Base-by-base conservation (phyloP, 2,797 vertebrate genomes). In the Phoxinus dragarum region DNA sequence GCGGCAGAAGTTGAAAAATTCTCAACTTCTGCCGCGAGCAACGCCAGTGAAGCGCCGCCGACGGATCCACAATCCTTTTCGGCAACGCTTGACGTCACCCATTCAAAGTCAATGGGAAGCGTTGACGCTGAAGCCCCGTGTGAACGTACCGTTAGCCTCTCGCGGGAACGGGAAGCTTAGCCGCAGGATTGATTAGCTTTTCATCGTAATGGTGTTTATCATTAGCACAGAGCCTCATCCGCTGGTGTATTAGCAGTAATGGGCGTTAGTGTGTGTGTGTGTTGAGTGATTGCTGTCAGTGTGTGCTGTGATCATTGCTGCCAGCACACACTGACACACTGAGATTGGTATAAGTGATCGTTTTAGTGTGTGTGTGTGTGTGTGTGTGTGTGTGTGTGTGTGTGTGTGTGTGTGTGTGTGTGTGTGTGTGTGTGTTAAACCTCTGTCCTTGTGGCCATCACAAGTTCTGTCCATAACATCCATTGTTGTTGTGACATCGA, bases 151-250 rank as follows among this genome's bases (percentile, higher is more conserved):
- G n/a, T n/a, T 94, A 93, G 93, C 92, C 91, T 87, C 85, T 90
- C 91, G 8, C 9, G 71, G 84, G 81, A 79, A 64, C 64, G 67
- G 86, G 49, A 92, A 94, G 93, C 91, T 94, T 95, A 92, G 90
- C 91, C 87, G 59, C 85, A 80, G 93, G 94, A 95, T 95, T 95
- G 93, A 95, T 95, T 95, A 90, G 92, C 91, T 94, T 94, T 93
- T 94, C 93, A 94, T 94, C 93, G 94, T 94, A 95, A 95, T 95
- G 93, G 94, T 94, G 93, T 95, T 95, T 95, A 95, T 95, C 95
- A 94, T 95, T 95, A 95, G 94, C 81, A 88, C 91, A 87, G 89
- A 90, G 93, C 92, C 94, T 95, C 94, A 93, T 94, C 93, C 93
- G 92, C 93, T 92, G 93, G 94, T 94, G 93, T 94, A 95, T 95